Evolutionary conservation across 2,888 invertebrate species (phyloP).

Genomic region (Punctoribates punctum): DNA sequence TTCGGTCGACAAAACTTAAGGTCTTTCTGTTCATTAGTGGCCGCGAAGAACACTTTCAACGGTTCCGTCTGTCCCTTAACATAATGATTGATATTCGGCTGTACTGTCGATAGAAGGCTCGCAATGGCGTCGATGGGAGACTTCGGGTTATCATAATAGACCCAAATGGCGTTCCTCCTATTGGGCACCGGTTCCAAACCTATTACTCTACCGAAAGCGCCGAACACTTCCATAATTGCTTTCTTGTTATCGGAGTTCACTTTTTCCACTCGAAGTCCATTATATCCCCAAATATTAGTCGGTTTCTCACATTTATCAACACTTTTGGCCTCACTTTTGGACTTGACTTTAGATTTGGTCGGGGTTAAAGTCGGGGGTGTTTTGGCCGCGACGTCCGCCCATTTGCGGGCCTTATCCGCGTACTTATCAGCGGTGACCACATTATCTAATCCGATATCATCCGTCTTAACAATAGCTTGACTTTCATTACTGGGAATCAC

Average conservation of each 20-base stretch:
- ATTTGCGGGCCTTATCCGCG: too few relatives aligned
- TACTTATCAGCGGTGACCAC: too few relatives aligned
- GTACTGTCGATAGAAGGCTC: constrained; percentile 25
- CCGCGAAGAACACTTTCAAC: constrained; percentile 41
- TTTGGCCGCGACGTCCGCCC: too few relatives aligned
- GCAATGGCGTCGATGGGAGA: constrained; percentile 42
- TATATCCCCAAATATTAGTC: constrained; percentile 43
- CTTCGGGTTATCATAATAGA: constrained; percentile 42
- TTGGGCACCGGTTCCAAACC: background rate
- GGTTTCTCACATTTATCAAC: background rate
- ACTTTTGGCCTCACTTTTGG: background rate
- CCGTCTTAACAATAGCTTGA: too few relatives aligned
- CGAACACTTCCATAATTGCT: background rate
- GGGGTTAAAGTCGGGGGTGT: too few relatives aligned
- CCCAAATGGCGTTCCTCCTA: background rate
- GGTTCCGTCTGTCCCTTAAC: constrained; percentile 24
- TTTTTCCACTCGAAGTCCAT: constrained; percentile 42
- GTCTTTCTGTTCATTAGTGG: constrained; percentile 43
- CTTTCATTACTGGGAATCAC: too few relatives aligned
- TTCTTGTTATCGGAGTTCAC: constrained; percentile 9
- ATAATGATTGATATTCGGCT: background rate
- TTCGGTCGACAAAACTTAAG: constrained; percentile 43
- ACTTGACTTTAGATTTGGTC: background rate
- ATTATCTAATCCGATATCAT: too few relatives aligned
- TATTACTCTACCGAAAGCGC: background rate